Evolutionary conservation across 2,113 vertebrate genomes (phyloP).

Genomic region (Paracanthobrama guichenoti): DNA sequence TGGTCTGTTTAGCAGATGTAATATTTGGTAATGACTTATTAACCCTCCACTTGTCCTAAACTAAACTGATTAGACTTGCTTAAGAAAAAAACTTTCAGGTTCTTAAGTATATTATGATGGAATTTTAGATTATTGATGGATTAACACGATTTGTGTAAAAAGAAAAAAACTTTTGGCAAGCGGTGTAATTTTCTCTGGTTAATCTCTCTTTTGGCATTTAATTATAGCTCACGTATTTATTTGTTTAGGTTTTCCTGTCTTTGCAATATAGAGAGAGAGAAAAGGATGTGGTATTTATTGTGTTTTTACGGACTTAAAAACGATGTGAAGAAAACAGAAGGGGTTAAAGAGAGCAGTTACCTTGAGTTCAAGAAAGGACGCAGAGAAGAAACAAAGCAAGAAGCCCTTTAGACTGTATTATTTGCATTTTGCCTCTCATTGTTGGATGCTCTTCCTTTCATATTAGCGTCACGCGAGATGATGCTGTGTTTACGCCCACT

Average conservation of each 20-base stretch:
- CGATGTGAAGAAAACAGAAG: not conserved
- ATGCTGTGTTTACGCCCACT: not conserved
- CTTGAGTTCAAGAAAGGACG: not conserved
- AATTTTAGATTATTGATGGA: not conserved
- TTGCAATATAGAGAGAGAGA: not conserved
- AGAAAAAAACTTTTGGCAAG: not conserved
- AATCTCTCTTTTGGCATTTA: not conserved
- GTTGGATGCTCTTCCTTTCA: not conserved
- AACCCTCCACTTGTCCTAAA: not conserved
- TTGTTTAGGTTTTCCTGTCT: not conserved
- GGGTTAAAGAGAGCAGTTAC: not conserved
- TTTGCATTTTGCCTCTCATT: not conserved
- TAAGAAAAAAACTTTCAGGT: not conserved
- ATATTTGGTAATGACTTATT: not conserved
- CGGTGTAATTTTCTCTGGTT: not conserved
- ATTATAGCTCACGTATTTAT: not conserved
- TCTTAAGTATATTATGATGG: not conserved
- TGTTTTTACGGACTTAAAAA: not conserved
- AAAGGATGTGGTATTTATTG: not conserved
- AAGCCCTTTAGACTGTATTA: not conserved
- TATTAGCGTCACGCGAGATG: not conserved
- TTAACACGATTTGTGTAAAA: not conserved
- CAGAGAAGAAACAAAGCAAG: constrained; percentile 1
- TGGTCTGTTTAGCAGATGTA: too few relatives aligned
- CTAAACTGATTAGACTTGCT: not conserved